Percentiles rank a stretch among this genome's conserved stretches.
Evolutionary conservation across 2,113 vertebrate genomes (phyloP).

Genomic region (Ranitomeya imitator): DNA sequence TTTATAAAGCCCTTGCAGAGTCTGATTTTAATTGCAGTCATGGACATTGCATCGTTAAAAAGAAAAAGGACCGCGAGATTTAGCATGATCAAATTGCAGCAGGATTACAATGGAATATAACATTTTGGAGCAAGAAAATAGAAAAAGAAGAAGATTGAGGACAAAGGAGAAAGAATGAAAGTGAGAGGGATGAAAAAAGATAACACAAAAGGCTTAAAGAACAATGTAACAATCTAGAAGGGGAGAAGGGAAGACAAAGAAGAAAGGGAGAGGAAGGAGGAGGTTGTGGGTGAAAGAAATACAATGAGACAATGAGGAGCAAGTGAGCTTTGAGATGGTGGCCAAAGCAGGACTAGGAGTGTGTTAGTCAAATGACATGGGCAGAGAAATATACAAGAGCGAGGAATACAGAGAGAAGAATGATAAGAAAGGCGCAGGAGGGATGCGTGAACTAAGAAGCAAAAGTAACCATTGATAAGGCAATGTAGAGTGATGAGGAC

Average conservation of each 20-base stretch:
- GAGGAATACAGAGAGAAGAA: background rate
- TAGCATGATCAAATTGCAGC: constrained; percentile 38
- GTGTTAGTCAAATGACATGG: background rate
- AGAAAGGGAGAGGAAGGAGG: constrained; percentile 13
- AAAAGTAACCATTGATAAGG: background rate
- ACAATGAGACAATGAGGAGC: constrained; percentile 6
- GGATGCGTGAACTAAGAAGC: background rate
- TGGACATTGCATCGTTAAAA: background rate
- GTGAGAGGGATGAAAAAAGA: constrained; percentile 45
- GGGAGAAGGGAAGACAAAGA: constrained; percentile 6
- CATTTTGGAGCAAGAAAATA: constrained; percentile 46
- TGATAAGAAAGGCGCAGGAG: background rate
- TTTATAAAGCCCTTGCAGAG: constrained; percentile 6
- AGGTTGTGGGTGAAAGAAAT: constrained; percentile 15
- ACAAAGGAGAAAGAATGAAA: constrained; percentile 50
- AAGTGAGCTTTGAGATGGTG: background rate
- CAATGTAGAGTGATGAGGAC: no score
- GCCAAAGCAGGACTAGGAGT: background rate
- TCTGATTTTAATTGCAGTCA: constrained; percentile 31
- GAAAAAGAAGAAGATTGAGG: constrained; percentile 18
- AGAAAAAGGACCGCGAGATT: background rate
- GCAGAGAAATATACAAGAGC: background rate
- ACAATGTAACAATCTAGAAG: background rate
- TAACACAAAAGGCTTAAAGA: background rate
- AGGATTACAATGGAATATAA: background rate